Base-by-base conservation (phyloP, 2,888 invertebrate species). In the Microplitis deprimator region DNA sequence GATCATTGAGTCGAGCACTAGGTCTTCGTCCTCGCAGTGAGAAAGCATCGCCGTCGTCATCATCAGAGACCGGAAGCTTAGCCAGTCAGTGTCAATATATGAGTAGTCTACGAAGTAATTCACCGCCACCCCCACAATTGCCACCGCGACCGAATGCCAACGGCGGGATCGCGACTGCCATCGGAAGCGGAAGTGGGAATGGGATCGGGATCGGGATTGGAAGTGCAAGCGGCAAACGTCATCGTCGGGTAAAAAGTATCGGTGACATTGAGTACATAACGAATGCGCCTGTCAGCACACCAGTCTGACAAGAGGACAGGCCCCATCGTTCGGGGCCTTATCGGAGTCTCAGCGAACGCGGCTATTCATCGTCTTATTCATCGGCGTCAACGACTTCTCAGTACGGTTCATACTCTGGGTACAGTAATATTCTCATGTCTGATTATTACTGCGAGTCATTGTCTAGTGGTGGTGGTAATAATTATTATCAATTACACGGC, bases 1-100 rank as follows among this genome's bases (percentile, higher is more conserved):
- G 95, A 79, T 95, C 95, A 69, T 91, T 95, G 88, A 94, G 94
- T 78, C 92, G 95, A 79, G 95, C 95, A 4, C 90, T 95, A 61
- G 95, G 95, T 68, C 87, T 92, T 50, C 91, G 89, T 79, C 89
- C 93, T 5, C 92, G 93, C 83, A 92, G 92, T 77, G 94, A 94
- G 74, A 92, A 94, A 78, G 92, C 93, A 0, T 94, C 94, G 0
- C 93, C 94, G 0, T 94, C 94, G 0, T 94, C 94, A 67, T 94
- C 94, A 0, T 94, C 94, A 75, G 89, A 90, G 59, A 92, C 92
- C 65, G 92, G 92, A 6, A 91, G 92, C 78, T 87, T 93, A 64
- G 92, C 92, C 1, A 87, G 92, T 38, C 92, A 92, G 1, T 92
- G 92, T 81, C 89, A 93, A 73, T 93, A 93, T 85, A 92, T 93